phyloP scores from a whole-genome alignment of 1,140 invertebrate genomes.

The Leucophenga varia region DNA sequence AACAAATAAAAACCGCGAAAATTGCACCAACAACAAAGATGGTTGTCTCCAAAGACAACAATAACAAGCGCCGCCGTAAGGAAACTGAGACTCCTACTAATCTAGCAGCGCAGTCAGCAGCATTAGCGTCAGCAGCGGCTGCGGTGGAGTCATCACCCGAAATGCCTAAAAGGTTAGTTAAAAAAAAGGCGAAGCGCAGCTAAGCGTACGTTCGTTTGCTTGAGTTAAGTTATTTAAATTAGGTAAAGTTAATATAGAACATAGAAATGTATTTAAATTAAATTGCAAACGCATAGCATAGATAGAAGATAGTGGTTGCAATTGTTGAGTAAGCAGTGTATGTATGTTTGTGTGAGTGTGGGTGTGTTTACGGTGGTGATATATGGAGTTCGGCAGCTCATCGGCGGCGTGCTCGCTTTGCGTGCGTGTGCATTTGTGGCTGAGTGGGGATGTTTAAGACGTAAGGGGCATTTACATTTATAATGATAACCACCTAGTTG shows the following conservation, averaged over 20 bases:
- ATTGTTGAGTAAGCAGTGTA: too few species aligned
- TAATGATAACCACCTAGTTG: too few species aligned
- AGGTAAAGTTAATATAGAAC: conserved; percentile 4
- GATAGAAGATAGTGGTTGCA: too few species aligned
- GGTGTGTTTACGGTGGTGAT: too few species aligned
- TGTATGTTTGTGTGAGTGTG: too few species aligned
- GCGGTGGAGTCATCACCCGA: conserved; percentile 53
- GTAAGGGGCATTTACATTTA: too few species aligned
- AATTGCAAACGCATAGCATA: conserved; percentile 35
- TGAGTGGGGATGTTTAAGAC: too few species aligned
- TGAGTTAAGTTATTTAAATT: neutral
- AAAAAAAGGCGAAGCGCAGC: neutral
- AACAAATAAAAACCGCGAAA: conserved; percentile 49
- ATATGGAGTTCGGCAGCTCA: too few species aligned
- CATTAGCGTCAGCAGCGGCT: conserved; percentile 18
- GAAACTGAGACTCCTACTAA: conserved; percentile 41
- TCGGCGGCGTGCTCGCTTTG: too few species aligned
- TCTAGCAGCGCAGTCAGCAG: conserved; percentile 27
- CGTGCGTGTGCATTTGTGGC: too few species aligned
- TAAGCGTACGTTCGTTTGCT: neutral
- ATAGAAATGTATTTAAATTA: conserved; percentile 22
- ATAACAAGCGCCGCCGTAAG: conserved; percentile 48
- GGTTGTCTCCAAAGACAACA: conserved; percentile 56
- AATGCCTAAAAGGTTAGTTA: conserved; percentile 54
- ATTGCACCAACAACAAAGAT: conserved; percentile 42